A percentile compares a stretch with the other conserved stretches of the same genome.
These are phyloP conservation scores for Enoplosus armatus DNA, from an alignment of 2,797 vertebrate genomes.

Conservation along the genomic window DNA sequence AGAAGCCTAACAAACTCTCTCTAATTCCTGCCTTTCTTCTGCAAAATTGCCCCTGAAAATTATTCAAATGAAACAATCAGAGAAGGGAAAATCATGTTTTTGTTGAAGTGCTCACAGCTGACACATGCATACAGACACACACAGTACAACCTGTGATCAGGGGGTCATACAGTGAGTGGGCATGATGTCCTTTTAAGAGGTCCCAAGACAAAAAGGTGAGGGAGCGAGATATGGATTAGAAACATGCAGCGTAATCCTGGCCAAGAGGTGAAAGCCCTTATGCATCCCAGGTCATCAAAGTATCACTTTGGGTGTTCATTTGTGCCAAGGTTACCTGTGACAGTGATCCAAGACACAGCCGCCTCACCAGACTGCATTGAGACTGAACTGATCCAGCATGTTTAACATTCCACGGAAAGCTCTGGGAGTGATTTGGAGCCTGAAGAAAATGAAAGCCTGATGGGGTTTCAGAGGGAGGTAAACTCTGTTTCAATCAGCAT, in stretches of 20 bases:
- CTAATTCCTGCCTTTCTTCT: not conserved
- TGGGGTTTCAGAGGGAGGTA: conserved; percentile 41
- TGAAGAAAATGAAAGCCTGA: conserved; percentile 53
- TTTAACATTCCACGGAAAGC: conserved; percentile 56
- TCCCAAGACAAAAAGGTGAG: conserved; percentile 22
- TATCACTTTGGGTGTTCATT: conserved; percentile 19
- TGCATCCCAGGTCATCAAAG: conserved; percentile 12
- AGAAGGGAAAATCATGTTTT: not conserved
- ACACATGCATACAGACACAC: conserved; percentile 9
- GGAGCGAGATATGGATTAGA: conserved; percentile 33
- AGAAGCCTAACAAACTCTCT: not conserved
- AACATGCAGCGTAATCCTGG: conserved; percentile 31
- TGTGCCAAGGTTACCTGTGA: conserved; percentile 37
- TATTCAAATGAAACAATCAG: not conserved
- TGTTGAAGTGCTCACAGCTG: not conserved
- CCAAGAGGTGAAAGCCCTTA: conserved; percentile 29
- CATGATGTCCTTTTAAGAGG: conserved; percentile 13
- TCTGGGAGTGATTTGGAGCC: conserved; percentile 24
- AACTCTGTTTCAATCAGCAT: conserved; percentile 60
- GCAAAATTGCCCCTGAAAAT: not conserved
- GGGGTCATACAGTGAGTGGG: not conserved
- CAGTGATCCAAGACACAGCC: conserved; percentile 24
- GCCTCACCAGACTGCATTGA: conserved; percentile 20
- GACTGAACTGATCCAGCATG: conserved; percentile 25
- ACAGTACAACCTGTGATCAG: not conserved